Evolutionary conservation across 2,113 vertebrate species (phyloP), one percentile per base, ranked within the genome.

Genomic region (Dicrurus megarhynchus): DNA sequence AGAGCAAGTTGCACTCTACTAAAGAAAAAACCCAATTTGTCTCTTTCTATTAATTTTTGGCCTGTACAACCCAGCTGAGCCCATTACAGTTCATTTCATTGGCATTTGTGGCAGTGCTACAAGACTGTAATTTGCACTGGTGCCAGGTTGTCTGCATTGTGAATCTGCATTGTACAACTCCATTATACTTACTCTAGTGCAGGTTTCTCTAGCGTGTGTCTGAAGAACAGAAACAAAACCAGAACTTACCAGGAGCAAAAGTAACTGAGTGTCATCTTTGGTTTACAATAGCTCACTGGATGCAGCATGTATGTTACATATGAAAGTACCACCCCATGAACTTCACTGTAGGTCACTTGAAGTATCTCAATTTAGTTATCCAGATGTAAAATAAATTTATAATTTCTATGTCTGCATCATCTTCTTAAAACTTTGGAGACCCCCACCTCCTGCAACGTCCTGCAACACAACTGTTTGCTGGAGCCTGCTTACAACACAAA

Each of bases 1-100:
- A 59, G 12, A 82, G 16, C 26, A 71, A 89, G 16, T 23, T 6
- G 8, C 14, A 47, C 27, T 46, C n/a, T 47, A 30, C 11, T 47
- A 32, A 61, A 69, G 4, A 47, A 55, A 74, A 39, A 23, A 9
- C 0, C 1, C 7, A 10, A 0, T 35, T 75, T 85, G 44, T 20
- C 64, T 81, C 63, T 57, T 95, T 64, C 61, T 79, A 68, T 82
- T 87, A 87, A 64, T 68, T 78, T 89, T 79, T 82, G 56, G 90
- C 52, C 33, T 17, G 11, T 63, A 35, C 35, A 68, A 21, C 19
- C 26, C 21, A 81, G 52, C 50, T 30, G 55, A 61, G 24, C 22
- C 49, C 56, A 74, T 47, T 78, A 47, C 13, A 70, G 23, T 59
- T 74, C 19, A 65, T 50, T 89, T 82, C 37, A 39, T 0, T 70